Base-by-base conservation (phyloP, 1,140 invertebrate species). In the Drosophila melanica region DNA sequence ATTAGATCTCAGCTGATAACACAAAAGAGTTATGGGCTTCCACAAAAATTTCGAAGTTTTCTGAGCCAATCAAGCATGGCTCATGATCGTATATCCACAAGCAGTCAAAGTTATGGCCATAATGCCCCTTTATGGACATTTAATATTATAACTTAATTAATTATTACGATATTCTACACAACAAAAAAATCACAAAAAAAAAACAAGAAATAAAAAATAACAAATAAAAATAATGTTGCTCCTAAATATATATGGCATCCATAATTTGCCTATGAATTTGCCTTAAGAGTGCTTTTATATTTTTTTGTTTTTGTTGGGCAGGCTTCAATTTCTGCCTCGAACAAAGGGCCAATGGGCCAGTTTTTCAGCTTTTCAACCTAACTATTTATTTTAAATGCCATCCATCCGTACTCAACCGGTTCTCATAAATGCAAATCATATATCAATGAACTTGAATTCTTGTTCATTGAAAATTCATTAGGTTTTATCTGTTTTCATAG, bases 71-170 rank as follows among this genome's bases (percentile, higher is more conserved):
- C 70, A 77, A 53, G 54, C 75, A 74, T 66, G 47, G 74, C 57
- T 54, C 66, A 75, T 79, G 62, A 66, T 75, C 65, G 71, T 70
- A 81, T 82, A 64, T 84, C 73, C 42, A 81, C 64, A 54, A 54
- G 48, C 65, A 42, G 37, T 62, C 75, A 77, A 82, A 86, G 79
- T 86, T 86, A 86, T 86, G 82, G 72, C 68, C 84, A 81, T 86
- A 86, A 86, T 86, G 79, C 82, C 82, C 79, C 76, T 86, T 86
- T 86, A 86, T 86, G 82, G 82, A 60, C 76, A 71, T 86, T 86
- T 86, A 86, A 86, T 86, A 86, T 86, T 89, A 86, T 89, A 86
- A 89, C 82, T 86, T 86, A 86, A 86, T 86, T 86, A 86, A 86
- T 86, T 86, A 86, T 79, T 82, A 87, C 79, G 65, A 87, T 81